A percentile compares a stretch with the other conserved stretches of the same genome.
Conservation (phyloP, 2,888 invertebrate genomes). For the Prenolepis imparis region DNA sequence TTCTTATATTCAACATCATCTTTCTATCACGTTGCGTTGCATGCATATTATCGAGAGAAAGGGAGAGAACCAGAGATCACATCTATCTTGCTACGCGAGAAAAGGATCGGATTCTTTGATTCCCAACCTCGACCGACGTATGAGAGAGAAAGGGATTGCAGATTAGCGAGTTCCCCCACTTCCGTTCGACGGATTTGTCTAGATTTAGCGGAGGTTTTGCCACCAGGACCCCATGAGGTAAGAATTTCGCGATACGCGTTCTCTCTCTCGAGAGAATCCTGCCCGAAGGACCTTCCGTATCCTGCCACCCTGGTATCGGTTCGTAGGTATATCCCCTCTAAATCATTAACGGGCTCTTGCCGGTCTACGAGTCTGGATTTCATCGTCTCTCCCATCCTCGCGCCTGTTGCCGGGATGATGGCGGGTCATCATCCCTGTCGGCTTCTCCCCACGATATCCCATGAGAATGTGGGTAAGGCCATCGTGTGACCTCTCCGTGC, state of each 20-base stretch:
- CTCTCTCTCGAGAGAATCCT: constrained; percentile 44
- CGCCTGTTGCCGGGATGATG: constrained; percentile 52
- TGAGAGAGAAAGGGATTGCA: background rate
- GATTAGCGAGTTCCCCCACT: constrained; percentile 44
- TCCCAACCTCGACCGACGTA: background rate
- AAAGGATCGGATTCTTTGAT: background rate
- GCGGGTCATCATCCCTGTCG: constrained; percentile 57
- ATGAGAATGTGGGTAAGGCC: constrained; percentile 85
- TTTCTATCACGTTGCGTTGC: background rate
- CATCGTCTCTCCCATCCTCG: constrained; percentile 34
- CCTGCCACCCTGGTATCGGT: constrained; percentile 81
- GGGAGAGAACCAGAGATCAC: too few relatives aligned
- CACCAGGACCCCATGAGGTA: constrained; percentile 77
- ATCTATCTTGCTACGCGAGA: background rate
- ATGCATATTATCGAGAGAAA: background rate
- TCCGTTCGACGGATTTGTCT: constrained; percentile 74
- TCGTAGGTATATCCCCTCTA: constrained; percentile 84
- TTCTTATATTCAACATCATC: constrained; percentile 2
- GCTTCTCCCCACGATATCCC: constrained; percentile 78
- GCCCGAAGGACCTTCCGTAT: constrained; percentile 53
- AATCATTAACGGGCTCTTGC: constrained; percentile 77
- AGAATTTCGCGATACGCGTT: constrained; percentile 39
- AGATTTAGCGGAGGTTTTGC: constrained; percentile 78
- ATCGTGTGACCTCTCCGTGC: constrained; percentile 85
- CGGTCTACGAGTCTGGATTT: constrained; percentile 44